Conservation (phyloP, 2,113 vertebrate species). For the Rynchops niger region DNA sequence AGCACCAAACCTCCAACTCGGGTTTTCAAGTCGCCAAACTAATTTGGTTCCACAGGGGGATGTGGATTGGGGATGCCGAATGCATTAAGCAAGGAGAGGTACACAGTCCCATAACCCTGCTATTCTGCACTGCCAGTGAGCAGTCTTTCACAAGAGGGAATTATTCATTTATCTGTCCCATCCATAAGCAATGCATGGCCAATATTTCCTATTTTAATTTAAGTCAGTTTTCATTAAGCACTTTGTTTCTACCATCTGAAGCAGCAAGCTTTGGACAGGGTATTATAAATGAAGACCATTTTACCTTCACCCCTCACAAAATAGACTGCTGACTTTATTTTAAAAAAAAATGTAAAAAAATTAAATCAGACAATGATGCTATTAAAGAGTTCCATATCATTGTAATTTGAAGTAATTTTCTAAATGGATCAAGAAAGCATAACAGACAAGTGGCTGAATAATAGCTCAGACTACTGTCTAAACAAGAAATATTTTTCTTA, state of each 20-base stretch:
- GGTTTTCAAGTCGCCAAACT: background rate
- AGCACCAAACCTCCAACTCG: background rate
- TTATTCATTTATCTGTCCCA: background rate
- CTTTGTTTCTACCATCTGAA: conserved; percentile 4
- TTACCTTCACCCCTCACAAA: background rate
- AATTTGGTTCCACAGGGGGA: background rate
- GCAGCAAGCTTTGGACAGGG: background rate
- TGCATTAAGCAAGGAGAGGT: background rate
- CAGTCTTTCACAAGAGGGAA: background rate
- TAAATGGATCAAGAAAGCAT: background rate
- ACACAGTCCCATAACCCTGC: background rate
- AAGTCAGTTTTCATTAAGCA: background rate
- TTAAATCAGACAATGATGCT: background rate
- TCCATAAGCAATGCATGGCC: background rate
- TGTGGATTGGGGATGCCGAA: background rate
- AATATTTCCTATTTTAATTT: background rate
- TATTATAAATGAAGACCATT: background rate
- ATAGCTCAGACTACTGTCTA: background rate
- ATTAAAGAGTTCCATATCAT: background rate
- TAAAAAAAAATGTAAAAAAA: background rate
- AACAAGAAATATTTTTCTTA: background rate
- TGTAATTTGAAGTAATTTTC: conserved; percentile 26
- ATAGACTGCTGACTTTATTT: background rate
- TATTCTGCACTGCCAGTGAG: background rate
- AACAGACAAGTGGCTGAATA: conserved; percentile 11